Evolutionary conservation across 2,113 vertebrate species (phyloP), one percentile per base, ranked within the genome.

Genomic region (Clarias batrachus): DNA sequence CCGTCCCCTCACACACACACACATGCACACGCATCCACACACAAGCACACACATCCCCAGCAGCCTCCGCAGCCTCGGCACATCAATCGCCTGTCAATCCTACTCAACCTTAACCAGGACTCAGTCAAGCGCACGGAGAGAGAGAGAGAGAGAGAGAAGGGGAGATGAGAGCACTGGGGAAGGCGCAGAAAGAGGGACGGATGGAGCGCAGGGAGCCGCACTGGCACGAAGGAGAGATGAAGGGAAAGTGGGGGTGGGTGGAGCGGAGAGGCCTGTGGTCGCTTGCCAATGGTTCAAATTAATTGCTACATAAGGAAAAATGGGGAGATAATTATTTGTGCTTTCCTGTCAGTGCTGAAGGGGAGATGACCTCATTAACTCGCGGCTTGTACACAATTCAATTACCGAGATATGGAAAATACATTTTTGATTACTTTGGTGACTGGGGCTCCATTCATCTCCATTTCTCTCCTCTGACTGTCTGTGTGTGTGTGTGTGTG

Each of bases 301-400:
- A 97, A 97, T 97, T 97, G 96, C 96, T 97, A 97, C 96, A 96
- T 95, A 96, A 95, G 95, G 96, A 97, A 96, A 97, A 97, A 96
- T 95, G 94, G 96, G 96, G 95, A 97, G 95, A 97, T 97, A 96
- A 97, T 97, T 97, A 97, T 97, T 97, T 95, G 95, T 95, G 95
- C 95, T 96, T 96, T 94, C 95, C 96, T 97, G 96, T 96, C 96
- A 96, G 95, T 93, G 96, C 96, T 95, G 87, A 91, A 95, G 96
- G 95, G 96, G 86, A 83, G 88, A 96, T 96, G 96, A 97, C 96
- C 96, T 96, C 96, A 97, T 97, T 97, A 97, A 96, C 96, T 97
- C 96, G 95, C 95, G 95, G 95, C 96, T 96, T 97, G 97, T 97
- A 96, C 96, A 97, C 96, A 97, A 97, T 97, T 97, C 96, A 97